Conservation (phyloP, 2,797 vertebrate species). For the Hapalemur alaotrensis region DNA sequence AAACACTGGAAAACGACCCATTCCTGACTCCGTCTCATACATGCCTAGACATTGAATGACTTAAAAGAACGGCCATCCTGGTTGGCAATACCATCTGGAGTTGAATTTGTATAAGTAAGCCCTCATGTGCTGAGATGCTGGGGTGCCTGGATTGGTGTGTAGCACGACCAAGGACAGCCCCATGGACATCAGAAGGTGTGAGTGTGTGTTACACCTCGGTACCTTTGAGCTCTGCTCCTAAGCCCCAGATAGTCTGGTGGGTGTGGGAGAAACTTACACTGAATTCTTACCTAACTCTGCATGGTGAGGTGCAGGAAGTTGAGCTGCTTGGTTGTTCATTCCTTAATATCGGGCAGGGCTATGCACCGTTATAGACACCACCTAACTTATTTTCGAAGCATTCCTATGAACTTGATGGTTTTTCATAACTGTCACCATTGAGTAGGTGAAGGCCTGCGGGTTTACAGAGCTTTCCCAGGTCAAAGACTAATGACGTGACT, state of each 20-base stretch:
- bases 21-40: accelerated
- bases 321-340: neutral
- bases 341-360: too few species aligned
- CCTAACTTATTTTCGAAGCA: neutral
- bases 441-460: neutral
- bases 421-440: neutral
- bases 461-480: neutral
- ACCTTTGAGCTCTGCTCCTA: neutral
- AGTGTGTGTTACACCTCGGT: too few species aligned
- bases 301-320: accelerated
- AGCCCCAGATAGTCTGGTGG: accelerated
- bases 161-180: neutral
- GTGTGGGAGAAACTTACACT: accelerated
- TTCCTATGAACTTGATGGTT: too few species aligned
- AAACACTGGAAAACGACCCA: neutral
- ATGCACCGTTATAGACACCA: accelerated
- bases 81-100: accelerated
- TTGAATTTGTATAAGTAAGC: neutral
- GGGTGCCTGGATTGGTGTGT: accelerated
- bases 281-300: accelerated
- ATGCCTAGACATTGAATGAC: accelerated
- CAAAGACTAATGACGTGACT: neutral
- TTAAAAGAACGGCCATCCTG: accelerated
- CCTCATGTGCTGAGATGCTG: accelerated
- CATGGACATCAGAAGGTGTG: accelerated